Evolutionary conservation across 2,113 vertebrate genomes (phyloP).

Genomic region (Glaucomys volans): DNA sequence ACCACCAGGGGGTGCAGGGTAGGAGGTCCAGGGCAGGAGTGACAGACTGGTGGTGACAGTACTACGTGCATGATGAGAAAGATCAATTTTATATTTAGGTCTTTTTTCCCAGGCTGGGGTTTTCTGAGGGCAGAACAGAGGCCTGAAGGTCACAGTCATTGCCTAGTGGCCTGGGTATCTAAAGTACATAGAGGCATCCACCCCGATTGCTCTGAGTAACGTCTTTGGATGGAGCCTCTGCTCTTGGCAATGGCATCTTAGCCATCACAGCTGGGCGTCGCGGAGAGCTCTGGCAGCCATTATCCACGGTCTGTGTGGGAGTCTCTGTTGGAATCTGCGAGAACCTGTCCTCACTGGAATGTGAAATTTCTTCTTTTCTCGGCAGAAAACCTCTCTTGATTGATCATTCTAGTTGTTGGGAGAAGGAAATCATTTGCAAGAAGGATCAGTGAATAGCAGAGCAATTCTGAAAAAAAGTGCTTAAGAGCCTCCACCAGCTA

Average conservation of each 20-base stretch:
- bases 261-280: not conserved
- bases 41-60: not conserved
- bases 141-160: not conserved
- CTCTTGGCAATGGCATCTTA: not conserved
- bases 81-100: not conserved
- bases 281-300: not conserved
- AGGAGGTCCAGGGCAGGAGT: not conserved
- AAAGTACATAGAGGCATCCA: not conserved
- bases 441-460: slow-evolving; percentile 23
- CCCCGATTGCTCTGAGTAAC: not conserved
- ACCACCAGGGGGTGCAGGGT: not conserved
- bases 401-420: not conserved
- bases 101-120: not conserved
- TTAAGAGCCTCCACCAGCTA: not conserved
- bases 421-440: slow-evolving; percentile 57
- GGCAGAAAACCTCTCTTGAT: slow-evolving; percentile 63
- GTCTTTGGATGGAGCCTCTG: not conserved
- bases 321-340: not conserved
- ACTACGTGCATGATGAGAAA: not conserved
- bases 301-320: not conserved
- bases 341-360: not conserved
- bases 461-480: not conserved
- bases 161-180: not conserved
- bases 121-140: slow-evolving; percentile 40
- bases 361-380: slow-evolving; percentile 54